Conservation (phyloP, 2,797 vertebrate species). For the Limosa lapponica region DNA sequence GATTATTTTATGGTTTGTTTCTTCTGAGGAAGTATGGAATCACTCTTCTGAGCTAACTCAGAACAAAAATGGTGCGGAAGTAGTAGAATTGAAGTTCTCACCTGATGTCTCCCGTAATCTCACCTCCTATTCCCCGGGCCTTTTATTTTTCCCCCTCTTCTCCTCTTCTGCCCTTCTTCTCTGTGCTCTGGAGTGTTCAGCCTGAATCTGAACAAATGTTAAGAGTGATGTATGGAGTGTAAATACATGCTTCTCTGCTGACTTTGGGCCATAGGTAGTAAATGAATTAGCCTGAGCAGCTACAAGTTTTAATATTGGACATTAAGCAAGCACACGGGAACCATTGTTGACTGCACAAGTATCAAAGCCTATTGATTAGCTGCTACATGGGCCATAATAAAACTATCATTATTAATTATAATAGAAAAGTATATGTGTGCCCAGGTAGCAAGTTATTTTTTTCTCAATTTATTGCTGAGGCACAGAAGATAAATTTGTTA, state of each 20-base stretch:
- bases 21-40: not conserved
- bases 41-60: not conserved
- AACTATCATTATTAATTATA: slow-evolving; percentile 72
- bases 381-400: slow-evolving; percentile 69
- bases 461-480: slow-evolving; percentile 42
- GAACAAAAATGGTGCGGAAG: not conserved
- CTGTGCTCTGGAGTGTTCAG: slow-evolving; percentile 7
- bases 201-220: slow-evolving; percentile 62
- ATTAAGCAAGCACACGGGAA: slow-evolving; percentile 61
- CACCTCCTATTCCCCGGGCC: not conserved
- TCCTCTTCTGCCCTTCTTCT: not conserved
- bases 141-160: not conserved
- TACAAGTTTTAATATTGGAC: slow-evolving; percentile 42
- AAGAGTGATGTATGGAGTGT: slow-evolving; percentile 63
- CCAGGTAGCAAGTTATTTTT: slow-evolving; percentile 42
- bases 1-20: not conserved
- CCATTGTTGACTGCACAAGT: slow-evolving; percentile 58
- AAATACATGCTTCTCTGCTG: slow-evolving; percentile 67
- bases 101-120: not conserved
- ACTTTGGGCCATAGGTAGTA: slow-evolving; percentile 49
- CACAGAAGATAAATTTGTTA: slow-evolving; percentile 25
- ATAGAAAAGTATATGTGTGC: slow-evolving; percentile 1
- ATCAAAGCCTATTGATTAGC: slow-evolving; percentile 77
- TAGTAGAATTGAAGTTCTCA: not conserved
- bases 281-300: slow-evolving; percentile 65